Conservation (phyloP, 1,140 invertebrate genomes). For the Bilobella aurantiaca region DNA sequence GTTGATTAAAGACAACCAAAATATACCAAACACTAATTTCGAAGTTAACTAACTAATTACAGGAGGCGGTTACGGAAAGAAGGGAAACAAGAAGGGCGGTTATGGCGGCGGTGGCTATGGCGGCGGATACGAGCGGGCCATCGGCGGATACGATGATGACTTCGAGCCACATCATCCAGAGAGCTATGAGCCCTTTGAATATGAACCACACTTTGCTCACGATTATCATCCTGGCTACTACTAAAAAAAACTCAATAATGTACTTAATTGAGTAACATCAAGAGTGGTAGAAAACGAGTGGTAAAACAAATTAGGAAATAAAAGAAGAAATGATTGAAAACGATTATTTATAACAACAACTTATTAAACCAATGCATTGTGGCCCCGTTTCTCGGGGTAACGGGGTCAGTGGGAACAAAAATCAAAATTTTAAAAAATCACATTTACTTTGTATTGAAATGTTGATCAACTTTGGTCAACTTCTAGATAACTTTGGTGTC, state of each 20-base stretch:
- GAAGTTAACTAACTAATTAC: neutral
- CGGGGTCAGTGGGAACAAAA: too few relatives aligned
- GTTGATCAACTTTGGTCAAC: too few relatives aligned
- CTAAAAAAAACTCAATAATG: neutral
- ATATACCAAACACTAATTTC: neutral
- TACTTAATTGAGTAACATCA: neutral
- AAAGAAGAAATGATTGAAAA: too few relatives aligned
- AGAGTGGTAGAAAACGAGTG: neutral
- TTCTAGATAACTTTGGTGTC: too few relatives aligned
- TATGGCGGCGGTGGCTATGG: neutral
- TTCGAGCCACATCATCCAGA: neutral
- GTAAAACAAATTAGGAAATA: too few relatives aligned
- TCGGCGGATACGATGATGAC: neutral
- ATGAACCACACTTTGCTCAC: neutral
- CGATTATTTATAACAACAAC: too few relatives aligned
- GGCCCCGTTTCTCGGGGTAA: too few relatives aligned
- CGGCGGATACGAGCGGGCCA: neutral
- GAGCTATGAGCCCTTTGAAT: neutral
- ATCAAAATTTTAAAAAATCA: too few relatives aligned
- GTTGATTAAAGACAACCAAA: neutral
- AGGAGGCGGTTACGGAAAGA: neutral
- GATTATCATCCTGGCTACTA: neutral
- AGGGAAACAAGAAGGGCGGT: slow-evolving; percentile 4
- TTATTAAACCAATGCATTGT: too few relatives aligned
- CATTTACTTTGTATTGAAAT: too few relatives aligned